phyloP scores from a whole-genome alignment of 2,797 vertebrate species.

The Brachyalestes nurse region DNA sequence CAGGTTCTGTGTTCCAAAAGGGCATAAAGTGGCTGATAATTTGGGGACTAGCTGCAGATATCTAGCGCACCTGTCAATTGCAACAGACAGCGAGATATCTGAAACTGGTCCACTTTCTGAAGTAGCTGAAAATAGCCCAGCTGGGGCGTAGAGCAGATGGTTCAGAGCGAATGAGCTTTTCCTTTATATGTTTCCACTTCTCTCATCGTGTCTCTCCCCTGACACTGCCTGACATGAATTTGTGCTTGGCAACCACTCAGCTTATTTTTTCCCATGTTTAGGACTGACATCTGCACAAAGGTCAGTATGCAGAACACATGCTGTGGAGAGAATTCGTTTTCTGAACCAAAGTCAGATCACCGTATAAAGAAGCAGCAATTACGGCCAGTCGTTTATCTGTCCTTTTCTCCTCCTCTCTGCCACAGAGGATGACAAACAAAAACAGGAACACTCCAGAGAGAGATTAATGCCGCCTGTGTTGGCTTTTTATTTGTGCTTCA shows the following conservation, averaged over 20 bases:
- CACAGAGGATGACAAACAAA: background rate
- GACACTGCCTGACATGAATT: slow-evolving; percentile 51
- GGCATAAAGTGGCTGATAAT: background rate
- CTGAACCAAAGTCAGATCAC: slow-evolving; percentile 14
- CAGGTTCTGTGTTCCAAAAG: background rate
- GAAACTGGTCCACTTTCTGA: slow-evolving; percentile 45
- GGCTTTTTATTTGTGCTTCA: slow-evolving; percentile 24
- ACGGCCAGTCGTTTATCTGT: background rate
- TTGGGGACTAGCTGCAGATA: slow-evolving; percentile 31
- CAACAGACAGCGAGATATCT: slow-evolving; percentile 32
- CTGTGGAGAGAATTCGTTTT: slow-evolving; percentile 1
- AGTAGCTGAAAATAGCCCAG: slow-evolving; percentile 51
- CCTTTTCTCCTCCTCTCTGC: background rate
- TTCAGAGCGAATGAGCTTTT: slow-evolving; percentile 33
- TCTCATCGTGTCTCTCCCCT: slow-evolving; percentile 43
- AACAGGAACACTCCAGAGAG: background rate
- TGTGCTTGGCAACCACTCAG: slow-evolving; percentile 41
- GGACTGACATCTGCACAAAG: slow-evolving; percentile 49
- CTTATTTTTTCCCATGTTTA: slow-evolving; percentile 44
- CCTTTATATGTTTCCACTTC: slow-evolving; percentile 24
- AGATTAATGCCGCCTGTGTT: slow-evolving; percentile 22
- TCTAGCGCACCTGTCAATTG: slow-evolving; percentile 45
- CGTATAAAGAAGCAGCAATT: background rate
- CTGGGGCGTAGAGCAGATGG: slow-evolving; percentile 60
- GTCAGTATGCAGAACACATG: slow-evolving; percentile 36